Base-by-base conservation (phyloP, 2,888 invertebrate species). In the Nudaria mundana region DNA sequence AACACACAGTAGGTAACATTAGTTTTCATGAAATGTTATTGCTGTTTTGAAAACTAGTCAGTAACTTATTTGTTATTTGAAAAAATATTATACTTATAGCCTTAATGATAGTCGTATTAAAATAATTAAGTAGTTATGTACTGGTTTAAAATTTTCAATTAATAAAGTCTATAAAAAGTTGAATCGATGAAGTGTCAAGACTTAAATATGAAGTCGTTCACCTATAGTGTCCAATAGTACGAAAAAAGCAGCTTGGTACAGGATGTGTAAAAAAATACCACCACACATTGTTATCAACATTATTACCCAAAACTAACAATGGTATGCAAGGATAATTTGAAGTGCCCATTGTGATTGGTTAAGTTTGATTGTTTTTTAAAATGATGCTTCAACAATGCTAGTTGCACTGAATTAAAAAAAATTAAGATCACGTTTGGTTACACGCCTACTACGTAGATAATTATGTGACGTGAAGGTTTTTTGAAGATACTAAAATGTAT, bases 301-400 rank as follows among this genome's bases (percentile, higher is more conserved):
- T 62, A 71, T 74, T 73, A 74, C 73, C 63, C 60, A 66, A 66
- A 66, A 76, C 63, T 72, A 82, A 85, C 82, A 86, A 85, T 85
- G 71, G 72, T 37, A 20, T 20, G 20, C 8, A 68, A 73, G 75
- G 75, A 77, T 76, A 74, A 75, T 57, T 66, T 58, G 61, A 68
- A 80, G 54, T 61, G 56, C 61, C 82, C 62, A 85, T 87, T 86
- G 86, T 84, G 50, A 54, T 54, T 41, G 49, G 50, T 59, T 66
- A 61, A 66, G 61, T 63, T 47, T 46, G 51, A 67, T 71, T 63
- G 61, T 55, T 77, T 82, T 76, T 72, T 62, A 52, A 62, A 61
- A 56, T 59, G 61, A 59, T 56, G 49, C 37, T 66, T 59, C 66
- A 74, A 71, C 69, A 71, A 62, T 63, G 62, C 47, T 46, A 44